Evolutionary conservation across 2,888 invertebrate species (phyloP).

Genomic region (Plebejus melissa): DNA sequence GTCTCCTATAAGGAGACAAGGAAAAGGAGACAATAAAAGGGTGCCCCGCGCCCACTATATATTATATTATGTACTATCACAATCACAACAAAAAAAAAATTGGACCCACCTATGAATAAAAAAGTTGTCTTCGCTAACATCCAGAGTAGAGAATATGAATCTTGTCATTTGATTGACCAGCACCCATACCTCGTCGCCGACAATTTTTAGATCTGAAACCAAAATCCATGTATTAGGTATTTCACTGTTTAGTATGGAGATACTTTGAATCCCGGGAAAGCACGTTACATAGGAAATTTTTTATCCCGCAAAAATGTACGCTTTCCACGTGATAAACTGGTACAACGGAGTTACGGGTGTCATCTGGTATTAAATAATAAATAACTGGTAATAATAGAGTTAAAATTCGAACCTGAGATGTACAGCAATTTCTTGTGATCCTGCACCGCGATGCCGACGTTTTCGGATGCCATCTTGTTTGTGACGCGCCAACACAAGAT

Average conservation of each 20-base stretch:
- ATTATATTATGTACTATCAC: too few species aligned
- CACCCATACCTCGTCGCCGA: constrained; percentile 80
- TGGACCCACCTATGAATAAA: constrained; percentile 65
- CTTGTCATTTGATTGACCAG: constrained; percentile 83
- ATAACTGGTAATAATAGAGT: not conserved
- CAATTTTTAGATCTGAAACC: constrained; percentile 68
- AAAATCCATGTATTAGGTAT: too few species aligned
- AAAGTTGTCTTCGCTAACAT: constrained; percentile 80
- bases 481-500: constrained; percentile 87
- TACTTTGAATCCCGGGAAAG: too few species aligned
- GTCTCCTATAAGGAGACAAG: too few species aligned
- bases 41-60: too few species aligned
- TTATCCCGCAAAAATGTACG: too few species aligned
- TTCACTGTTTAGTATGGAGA: too few species aligned
- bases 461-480: constrained; percentile 68
- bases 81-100: not conserved
- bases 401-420: constrained; percentile 66
- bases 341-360: too few species aligned
- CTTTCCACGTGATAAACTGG: too few species aligned
- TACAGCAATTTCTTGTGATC: constrained; percentile 83
- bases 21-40: too few species aligned
- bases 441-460: constrained; percentile 78
- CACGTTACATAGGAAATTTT: too few species aligned
- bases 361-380: too few species aligned
- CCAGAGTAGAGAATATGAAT: constrained; percentile 80